phyloP scores from a whole-genome alignment of 53 echinoderm and acorn worm species.

The Mesocentrotus franciscanus region DNA sequence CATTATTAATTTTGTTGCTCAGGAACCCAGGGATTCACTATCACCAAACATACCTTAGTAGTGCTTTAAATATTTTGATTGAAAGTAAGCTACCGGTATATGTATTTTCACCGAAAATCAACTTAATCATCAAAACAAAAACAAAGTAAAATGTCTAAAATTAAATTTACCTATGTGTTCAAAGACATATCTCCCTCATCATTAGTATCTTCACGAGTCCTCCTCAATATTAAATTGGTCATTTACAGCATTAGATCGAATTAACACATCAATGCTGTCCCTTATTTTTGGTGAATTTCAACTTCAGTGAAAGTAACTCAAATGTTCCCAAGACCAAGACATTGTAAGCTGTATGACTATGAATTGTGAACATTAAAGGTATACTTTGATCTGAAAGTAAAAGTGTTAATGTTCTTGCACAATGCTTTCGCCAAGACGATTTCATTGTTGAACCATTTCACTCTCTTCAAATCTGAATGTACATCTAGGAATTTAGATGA shows the following conservation, averaged over 20 bases:
- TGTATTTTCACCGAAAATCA: background rate
- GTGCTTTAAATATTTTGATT: background rate
- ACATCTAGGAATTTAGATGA: background rate
- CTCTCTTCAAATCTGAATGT: background rate
- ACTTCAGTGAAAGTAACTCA: background rate
- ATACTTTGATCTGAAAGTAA: too few relatives aligned
- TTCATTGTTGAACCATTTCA: background rate
- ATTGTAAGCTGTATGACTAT: too few relatives aligned
- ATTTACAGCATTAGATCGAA: background rate
- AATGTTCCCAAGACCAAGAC: background rate
- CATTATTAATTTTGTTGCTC: background rate
- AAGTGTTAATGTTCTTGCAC: too few relatives aligned
- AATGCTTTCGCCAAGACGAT: background rate
- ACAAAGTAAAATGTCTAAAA: background rate
- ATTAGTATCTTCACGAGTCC: background rate
- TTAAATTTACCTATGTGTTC: background rate
- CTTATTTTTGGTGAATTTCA: background rate
- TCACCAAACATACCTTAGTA: background rate
- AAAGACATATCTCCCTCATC: background rate
- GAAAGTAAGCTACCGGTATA: background rate
- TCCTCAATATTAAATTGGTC: background rate
- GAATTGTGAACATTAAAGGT: too few relatives aligned
- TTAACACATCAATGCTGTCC: background rate
- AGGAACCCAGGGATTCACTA: background rate
- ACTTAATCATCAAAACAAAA: too few relatives aligned